phyloP scores from a whole-genome alignment of 2,113 vertebrate species.

The Ceyx margarethae region DNA sequence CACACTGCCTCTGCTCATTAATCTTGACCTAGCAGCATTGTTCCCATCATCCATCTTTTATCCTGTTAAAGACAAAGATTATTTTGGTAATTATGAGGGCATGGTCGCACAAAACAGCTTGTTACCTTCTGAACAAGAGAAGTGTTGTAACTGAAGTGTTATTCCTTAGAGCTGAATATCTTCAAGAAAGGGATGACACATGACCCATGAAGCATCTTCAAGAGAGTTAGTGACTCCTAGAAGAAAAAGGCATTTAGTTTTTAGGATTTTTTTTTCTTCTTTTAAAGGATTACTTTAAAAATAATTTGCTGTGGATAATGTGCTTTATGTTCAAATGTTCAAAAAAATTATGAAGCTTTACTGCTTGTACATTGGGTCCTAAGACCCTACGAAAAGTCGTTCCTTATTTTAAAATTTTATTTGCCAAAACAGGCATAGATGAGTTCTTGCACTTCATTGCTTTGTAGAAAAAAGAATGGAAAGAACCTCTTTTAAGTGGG shows the following conservation, averaged over 20 bases:
- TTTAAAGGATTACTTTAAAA: not conserved
- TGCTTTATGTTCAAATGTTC: no score
- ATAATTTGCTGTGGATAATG: not conserved
- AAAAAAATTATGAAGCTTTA: not conserved
- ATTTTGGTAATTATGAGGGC: not conserved
- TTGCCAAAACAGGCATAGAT: not conserved
- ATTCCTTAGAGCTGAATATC: not conserved
- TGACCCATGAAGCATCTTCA: not conserved
- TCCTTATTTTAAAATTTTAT: not conserved
- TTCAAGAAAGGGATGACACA: not conserved
- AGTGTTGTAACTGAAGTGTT: not conserved
- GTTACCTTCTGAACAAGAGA: not conserved
- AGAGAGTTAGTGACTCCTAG: not conserved
- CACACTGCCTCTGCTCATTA: not conserved
- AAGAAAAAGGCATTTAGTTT: not conserved
- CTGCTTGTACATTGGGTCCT: not conserved
- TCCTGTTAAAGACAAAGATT: not conserved
- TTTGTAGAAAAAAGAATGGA: not conserved
- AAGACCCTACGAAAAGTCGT: not conserved
- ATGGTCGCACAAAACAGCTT: not conserved
- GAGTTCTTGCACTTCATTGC: not conserved
- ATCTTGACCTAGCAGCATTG: slow-evolving; percentile 11
- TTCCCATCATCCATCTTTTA: not conserved
- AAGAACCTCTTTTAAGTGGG: not conserved
- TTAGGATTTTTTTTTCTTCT: no score